Base-by-base conservation (phyloP, 2,113 vertebrate genomes). In the Hiodon tergisus region DNA sequence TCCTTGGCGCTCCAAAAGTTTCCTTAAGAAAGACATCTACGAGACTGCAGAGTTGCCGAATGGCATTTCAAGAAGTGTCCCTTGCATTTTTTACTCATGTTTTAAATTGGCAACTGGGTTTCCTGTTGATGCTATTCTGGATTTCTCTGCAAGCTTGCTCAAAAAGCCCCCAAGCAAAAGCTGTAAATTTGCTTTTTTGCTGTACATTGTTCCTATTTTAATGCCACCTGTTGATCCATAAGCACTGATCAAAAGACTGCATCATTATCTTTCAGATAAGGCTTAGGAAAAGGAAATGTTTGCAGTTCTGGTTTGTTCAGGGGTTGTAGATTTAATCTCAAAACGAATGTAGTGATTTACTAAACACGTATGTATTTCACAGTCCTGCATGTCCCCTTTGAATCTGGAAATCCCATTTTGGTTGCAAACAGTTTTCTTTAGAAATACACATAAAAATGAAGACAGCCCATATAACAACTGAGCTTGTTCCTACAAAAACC, bases 151-250 rank as follows among this genome's bases (percentile, higher is more conserved):
- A 66, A 46, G 61, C 17, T n/a, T 72, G 59, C 55, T 72, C 50
- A 72, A 9, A 6, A 61, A 59, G 13, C 59, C 70, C 62, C 31
- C 47, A 46, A 11, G 52, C 69, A 52, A 66, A 9, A 59, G 14
- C 61, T 63, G 13, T 16, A 63, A 3, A 16, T 31, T 31, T 31
- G 31, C 31, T 31, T 31, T 31, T 31, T 31, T 31, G 31, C 31
- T 31, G 31, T 31, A 31, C 31, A 31, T 77, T 76, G 76, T 78
- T 80, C 84, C 81, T 82, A 84, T 87, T 77, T 84, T 70, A 83
- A 53, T 52, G 16, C 58, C 13, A 55, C 46, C 66, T 52, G 5
- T 52, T 50, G 57, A 71, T 81, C 75, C 65, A 78, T 53, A 76
- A 81, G 86, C 79, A 80, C 59, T 76, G 76, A 80, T 73, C 81